A percentile compares a stretch with the other conserved stretches of the same genome.
Conservation (phyloP, 2,888 invertebrate genomes). For the Drosophila limbata region DNA sequence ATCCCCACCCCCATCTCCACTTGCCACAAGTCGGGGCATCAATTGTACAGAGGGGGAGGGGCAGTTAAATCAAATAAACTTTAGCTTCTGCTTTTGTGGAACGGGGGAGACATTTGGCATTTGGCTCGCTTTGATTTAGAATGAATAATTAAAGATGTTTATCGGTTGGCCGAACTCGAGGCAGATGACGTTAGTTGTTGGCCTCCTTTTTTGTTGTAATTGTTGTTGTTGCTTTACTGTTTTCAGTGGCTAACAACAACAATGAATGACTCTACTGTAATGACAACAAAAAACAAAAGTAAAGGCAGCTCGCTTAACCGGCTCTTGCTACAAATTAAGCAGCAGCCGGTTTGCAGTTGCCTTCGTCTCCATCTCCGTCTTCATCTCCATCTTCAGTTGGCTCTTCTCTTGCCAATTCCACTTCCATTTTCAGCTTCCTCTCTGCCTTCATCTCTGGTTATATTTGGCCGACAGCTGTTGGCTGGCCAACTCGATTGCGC, state of each 20-base stretch:
- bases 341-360: constrained; percentile 61
- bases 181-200: constrained; percentile 49
- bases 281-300: constrained; percentile 18
- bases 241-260: constrained; percentile 34
- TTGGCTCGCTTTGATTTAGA: constrained; percentile 65
- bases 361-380: constrained; percentile 5
- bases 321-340: constrained; percentile 53
- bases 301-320: constrained; percentile 61
- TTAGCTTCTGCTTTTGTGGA: constrained; percentile 26
- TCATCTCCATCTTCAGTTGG: constrained; percentile 6
- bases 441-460: not conserved
- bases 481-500: constrained; percentile 57
- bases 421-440: constrained; percentile 4
- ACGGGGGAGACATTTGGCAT: constrained; percentile 54
- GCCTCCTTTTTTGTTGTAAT: constrained; percentile 26
- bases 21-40: not conserved
- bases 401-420: constrained; percentile 1
- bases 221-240: constrained; percentile 37
- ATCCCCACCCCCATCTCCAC: too few species aligned
- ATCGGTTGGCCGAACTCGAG: constrained; percentile 47
- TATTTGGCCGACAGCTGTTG: constrained; percentile 40
- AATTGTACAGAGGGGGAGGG: not conserved
- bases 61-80: constrained; percentile 31
- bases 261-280: constrained; percentile 20
- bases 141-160: constrained; percentile 77